Percentiles rank a stretch among this genome's conserved stretches.
Evolutionary conservation across 1,140 invertebrate genomes (phyloP).

Genomic region (Pteromalus puparum): DNA sequence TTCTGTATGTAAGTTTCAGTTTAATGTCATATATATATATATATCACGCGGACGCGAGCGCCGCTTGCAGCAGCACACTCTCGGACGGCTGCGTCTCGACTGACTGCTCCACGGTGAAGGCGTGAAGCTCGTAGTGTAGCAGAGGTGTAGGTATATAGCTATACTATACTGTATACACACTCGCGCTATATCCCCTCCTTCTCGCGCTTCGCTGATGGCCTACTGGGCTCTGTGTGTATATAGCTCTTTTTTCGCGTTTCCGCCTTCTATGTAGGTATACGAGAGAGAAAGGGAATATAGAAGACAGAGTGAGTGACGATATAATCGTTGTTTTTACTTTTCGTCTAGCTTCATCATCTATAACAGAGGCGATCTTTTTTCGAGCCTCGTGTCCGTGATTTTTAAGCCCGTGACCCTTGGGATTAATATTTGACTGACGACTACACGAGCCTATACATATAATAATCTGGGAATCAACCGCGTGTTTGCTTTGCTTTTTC

Average conservation of each 20-base stretch:
- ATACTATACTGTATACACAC: not conserved
- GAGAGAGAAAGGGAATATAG: not conserved
- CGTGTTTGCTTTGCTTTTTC: not conserved
- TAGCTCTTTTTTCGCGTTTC: conserved; percentile 23
- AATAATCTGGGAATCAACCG: not conserved
- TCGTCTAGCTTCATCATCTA: not conserved
- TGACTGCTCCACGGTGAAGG: not conserved
- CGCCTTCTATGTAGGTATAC: not conserved
- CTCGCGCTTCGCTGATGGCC: not conserved
- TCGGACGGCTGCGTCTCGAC: conserved; percentile 13
- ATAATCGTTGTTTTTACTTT: not conserved
- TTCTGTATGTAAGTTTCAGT: not conserved
- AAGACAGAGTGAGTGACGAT: not conserved
- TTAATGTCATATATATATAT: no score
- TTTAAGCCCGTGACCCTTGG: not conserved
- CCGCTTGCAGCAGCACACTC: not conserved
- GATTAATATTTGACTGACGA: not conserved
- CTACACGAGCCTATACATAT: not conserved
- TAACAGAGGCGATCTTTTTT: no score
- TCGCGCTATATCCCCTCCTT: not conserved
- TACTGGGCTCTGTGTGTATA: not conserved
- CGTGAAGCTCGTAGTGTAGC: not conserved
- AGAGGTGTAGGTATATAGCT: no score
- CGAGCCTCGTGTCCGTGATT: not conserved
- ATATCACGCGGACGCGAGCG: not conserved